Evolutionary conservation across 2,797 vertebrate species (phyloP), one percentile per base, ranked within the genome.

Genomic region (Alcedo atthis): DNA sequence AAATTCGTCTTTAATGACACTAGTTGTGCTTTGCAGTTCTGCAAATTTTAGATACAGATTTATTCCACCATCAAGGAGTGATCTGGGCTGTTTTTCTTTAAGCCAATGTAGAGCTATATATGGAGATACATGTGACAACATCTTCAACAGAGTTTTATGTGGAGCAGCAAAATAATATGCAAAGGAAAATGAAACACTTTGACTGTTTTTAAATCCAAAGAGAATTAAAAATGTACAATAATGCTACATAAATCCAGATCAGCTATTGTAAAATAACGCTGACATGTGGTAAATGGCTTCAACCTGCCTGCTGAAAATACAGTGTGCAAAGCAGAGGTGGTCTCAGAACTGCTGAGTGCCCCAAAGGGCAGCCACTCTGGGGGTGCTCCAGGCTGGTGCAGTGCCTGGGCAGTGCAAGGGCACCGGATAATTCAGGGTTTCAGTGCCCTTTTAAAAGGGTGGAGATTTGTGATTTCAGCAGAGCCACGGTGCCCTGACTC

Each of bases 361-460:
- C 46, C 4, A 2, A 6, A 22, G 3, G 25, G 21, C 55, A 45
- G 40, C 1, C 14, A 9, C 8, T 58, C 2, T 17, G 18, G 5
- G 51, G 71, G 33, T 26, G 61, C 51, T 35, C 9, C 5, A 22
- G 7, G 42, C 9, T 2, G 0, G 40, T 55, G 37, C 3, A 1
- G 28, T 10, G n/a, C 24, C n/a, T 11, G 98, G 98, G 81, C 96
- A 98, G 97, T 97, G 98, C 90, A 94, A 96, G 88, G 91, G 91
- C 62, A 84, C 78, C 98, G 63, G 98, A 99, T 99, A 98, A 98
- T 99, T 98, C 96, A 98, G 37, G 37, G 37, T 37, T 37, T 37
- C 37, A 37, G 90, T 58, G 64, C 90, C 95, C 95, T 92, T 97
- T 98, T 97, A 79, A 97, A 98, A 97, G 97, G 96, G 96, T 87